Evolutionary conservation across 2,797 vertebrate genomes (phyloP).

Genomic region (Heliangelus exortis): DNA sequence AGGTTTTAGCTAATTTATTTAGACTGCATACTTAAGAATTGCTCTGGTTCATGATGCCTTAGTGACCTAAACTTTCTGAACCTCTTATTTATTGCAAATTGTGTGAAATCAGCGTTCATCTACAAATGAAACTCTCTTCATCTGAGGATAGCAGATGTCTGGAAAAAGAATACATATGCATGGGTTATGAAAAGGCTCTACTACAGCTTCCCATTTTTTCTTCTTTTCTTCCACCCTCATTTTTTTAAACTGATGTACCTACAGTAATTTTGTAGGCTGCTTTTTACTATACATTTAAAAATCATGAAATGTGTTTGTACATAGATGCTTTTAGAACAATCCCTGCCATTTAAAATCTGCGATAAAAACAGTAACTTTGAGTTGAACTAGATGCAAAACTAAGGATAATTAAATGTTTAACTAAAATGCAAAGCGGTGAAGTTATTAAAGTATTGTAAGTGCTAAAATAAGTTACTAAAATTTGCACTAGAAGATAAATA

Average conservation of each 20-base stretch:
- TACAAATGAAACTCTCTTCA: neutral
- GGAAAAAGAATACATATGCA: neutral
- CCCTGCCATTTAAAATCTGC: neutral
- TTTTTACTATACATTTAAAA: neutral
- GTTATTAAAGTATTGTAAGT: neutral
- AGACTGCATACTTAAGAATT: neutral
- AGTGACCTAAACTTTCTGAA: neutral
- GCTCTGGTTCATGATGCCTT: neutral
- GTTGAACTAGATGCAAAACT: neutral
- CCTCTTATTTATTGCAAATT: constrained; percentile 2
- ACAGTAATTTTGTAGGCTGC: neutral
- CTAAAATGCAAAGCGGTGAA: neutral
- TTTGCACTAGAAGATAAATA: neutral
- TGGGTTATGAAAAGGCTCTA: neutral
- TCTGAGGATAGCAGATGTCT: neutral
- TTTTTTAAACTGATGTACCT: neutral
- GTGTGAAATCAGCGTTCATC: neutral
- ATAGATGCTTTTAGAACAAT: neutral
- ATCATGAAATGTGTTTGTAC: neutral
- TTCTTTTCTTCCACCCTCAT: accelerated
- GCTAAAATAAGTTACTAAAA: neutral
- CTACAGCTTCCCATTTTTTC: neutral
- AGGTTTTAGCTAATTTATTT: neutral
- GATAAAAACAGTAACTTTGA: neutral
- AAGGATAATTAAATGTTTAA: neutral